phyloP scores from a whole-genome alignment of 1,140 invertebrate genomes.

The Portunus trituberculatus region DNA sequence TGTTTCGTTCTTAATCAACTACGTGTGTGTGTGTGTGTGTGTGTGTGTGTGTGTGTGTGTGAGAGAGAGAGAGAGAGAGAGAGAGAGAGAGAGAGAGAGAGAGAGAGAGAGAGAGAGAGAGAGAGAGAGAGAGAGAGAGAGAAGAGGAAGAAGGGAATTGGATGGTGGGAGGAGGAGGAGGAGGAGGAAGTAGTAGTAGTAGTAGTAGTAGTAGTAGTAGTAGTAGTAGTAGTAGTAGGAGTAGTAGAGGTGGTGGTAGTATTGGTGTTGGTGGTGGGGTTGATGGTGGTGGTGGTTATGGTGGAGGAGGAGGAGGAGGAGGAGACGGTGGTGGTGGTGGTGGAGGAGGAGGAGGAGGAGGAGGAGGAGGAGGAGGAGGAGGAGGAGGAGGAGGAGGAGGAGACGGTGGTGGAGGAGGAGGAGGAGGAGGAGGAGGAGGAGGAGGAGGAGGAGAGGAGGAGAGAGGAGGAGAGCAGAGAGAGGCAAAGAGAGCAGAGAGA shows the following conservation, averaged over 20 bases:
- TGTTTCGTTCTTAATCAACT: no score
- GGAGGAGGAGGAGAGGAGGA: not conserved
- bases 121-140: not conserved
- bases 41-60: no score
- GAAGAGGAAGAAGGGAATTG: not conserved
- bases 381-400: not conserved
- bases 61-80: not conserved
- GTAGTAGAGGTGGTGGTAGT: no score
- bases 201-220: no score
- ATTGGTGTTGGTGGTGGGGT: not conserved
- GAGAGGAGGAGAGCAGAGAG: not conserved
- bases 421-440: not conserved
- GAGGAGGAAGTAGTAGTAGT: no score
- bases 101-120: not conserved
- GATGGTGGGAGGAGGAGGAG: no score
- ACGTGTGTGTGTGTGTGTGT: no score
- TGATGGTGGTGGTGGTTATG: not conserved
- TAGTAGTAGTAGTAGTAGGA: no score
- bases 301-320: not conserved
- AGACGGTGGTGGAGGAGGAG: not conserved
- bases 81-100: not conserved
- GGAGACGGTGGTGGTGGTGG: not conserved
- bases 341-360: not conserved
- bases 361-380: not conserved
- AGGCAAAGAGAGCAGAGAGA: not conserved